A percentile compares a stretch with the other conserved stretches of the same genome.
phyloP scores from a whole-genome alignment of 2,888 invertebrate genomes.

The Chaetogeoica ovagalla region DNA sequence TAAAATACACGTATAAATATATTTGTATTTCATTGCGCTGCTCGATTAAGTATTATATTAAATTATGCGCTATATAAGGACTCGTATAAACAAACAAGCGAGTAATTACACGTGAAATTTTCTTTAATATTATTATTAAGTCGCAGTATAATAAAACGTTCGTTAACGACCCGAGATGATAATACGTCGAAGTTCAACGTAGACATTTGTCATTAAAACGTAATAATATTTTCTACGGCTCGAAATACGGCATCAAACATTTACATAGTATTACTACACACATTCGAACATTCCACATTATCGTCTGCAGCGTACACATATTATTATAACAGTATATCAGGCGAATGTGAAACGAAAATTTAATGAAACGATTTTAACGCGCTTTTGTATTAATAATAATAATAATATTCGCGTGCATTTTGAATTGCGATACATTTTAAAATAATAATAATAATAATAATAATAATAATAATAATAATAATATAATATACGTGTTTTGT shows the following conservation, averaged over 20 bases:
- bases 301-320: not conserved
- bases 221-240: not conserved
- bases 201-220: slow-evolving; percentile 1
- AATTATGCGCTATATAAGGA: not conserved
- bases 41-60: too few relatives aligned
- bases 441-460: too few relatives aligned
- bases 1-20: too few relatives aligned
- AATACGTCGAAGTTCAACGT: not conserved
- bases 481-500: not conserved
- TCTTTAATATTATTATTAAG: not conserved
- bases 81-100: not conserved
- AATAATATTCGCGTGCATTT: too few relatives aligned
- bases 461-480: too few relatives aligned
- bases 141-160: slow-evolving; percentile 7
- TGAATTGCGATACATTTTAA: too few relatives aligned
- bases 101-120: slow-evolving; percentile 9
- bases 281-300: not conserved
- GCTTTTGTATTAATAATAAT: too few relatives aligned
- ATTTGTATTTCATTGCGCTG: too few relatives aligned
- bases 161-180: not conserved
- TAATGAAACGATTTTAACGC: too few relatives aligned
- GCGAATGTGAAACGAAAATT: slow-evolving; percentile 10
- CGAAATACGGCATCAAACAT: too few relatives aligned
- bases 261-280: too few relatives aligned
- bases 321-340: not conserved